These are phyloP conservation scores for Microplitis deprimator DNA, from an alignment of 2,888 invertebrate genomes.

Conservation along the genomic window DNA sequence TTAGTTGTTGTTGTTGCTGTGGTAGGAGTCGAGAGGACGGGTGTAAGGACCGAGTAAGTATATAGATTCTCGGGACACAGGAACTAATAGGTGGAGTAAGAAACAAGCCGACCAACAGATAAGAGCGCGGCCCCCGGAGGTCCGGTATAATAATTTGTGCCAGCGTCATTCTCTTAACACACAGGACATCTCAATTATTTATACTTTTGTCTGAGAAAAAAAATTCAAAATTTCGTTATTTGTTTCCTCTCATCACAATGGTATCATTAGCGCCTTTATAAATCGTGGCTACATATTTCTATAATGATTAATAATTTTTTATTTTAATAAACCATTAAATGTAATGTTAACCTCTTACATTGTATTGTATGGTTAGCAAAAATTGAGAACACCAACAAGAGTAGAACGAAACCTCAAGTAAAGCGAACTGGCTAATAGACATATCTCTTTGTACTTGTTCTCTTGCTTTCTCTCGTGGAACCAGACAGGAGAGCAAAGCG, in stretches of 20 bases:
- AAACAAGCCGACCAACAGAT: conserved; percentile 66
- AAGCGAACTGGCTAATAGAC: conserved; percentile 50
- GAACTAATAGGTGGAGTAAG: conserved; percentile 67
- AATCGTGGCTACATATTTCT: too few species aligned
- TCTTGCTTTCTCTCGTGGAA: conserved; percentile 4
- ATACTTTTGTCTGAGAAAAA: conserved; percentile 10
- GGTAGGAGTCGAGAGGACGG: conserved; percentile 21
- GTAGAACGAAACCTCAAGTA: conserved; percentile 47
- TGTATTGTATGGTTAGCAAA: background rate
- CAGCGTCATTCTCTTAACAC: conserved; percentile 38
- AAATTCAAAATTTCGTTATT: background rate
- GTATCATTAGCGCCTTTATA: background rate
- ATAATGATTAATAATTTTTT: too few species aligned
- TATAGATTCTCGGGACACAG: conserved; percentile 61
- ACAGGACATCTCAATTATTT: conserved; percentile 55
- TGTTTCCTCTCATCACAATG: background rate
- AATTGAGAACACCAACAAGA: conserved; percentile 33
- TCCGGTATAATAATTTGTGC: conserved; percentile 64
- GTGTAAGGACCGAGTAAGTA: conserved; percentile 29
- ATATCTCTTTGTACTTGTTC: conserved; percentile 45
- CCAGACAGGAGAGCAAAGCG: background rate
- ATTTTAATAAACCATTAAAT: too few species aligned
- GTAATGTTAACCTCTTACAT: conserved; percentile 4
- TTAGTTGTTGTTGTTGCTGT: conserved; percentile 26
- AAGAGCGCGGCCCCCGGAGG: conserved; percentile 54